Percentiles rank a stretch among this genome's conserved stretches.
phyloP scores from a whole-genome alignment of 1,140 invertebrate species.

The Drosophila ambigua region DNA sequence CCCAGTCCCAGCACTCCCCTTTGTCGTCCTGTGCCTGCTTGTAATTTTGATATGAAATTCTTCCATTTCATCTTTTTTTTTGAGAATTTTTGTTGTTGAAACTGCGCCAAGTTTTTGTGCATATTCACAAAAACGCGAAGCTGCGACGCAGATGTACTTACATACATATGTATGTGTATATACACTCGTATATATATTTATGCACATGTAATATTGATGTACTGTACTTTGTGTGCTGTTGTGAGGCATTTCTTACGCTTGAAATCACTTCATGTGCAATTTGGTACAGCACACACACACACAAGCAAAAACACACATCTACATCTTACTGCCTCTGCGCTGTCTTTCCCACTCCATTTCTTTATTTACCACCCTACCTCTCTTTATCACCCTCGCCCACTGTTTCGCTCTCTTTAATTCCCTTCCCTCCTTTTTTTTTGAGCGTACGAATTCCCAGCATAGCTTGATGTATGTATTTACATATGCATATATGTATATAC shows the following conservation, averaged over 20 bases:
- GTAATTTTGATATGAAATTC: slow-evolving; percentile 74
- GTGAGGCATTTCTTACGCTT: slow-evolving; percentile 72
- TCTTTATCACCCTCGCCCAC: slow-evolving; percentile 21
- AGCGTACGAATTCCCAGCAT: slow-evolving; percentile 69
- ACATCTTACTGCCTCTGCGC: not conserved
- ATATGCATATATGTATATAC: slow-evolving; percentile 54
- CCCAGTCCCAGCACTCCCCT: slow-evolving; percentile 1
- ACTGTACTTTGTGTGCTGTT: slow-evolving; percentile 2
- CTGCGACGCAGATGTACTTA: slow-evolving; percentile 22
- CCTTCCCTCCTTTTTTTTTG: slow-evolving; percentile 33
- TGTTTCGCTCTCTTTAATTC: slow-evolving; percentile 19
- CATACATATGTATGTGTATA: slow-evolving; percentile 14
- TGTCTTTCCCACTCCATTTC: not conserved
- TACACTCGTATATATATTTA: slow-evolving; percentile 10
- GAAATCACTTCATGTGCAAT: slow-evolving; percentile 81
- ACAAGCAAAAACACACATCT: slow-evolving; percentile 5
- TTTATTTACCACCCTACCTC: slow-evolving; percentile 1
- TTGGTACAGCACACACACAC: slow-evolving; percentile 58
- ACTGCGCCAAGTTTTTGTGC: slow-evolving; percentile 76
- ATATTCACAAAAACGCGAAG: slow-evolving; percentile 49
- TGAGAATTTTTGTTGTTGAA: slow-evolving; percentile 56
- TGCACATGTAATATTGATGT: slow-evolving; percentile 63
- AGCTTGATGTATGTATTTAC: slow-evolving; percentile 60
- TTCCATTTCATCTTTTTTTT: slow-evolving; percentile 28
- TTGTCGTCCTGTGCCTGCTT: slow-evolving; percentile 60